Evolutionary conservation across 2,888 invertebrate genomes (phyloP), one percentile per base, ranked within the genome.

Genomic region (Pristionchus arcanus): DNA sequence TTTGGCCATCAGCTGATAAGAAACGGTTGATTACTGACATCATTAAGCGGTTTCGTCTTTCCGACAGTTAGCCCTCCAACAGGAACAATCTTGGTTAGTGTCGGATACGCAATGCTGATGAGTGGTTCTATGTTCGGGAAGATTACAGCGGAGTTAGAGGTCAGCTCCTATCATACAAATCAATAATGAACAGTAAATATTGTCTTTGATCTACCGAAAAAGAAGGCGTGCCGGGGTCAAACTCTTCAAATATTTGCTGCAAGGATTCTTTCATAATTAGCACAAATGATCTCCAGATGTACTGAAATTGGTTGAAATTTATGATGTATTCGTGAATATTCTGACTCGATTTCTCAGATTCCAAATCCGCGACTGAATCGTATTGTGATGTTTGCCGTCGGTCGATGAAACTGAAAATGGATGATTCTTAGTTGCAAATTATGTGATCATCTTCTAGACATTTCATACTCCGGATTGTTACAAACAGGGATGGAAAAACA

Each of bases 11-110:
- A 49, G 42, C n/a, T 1, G 0, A 28, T 2, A 68, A 68, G 2
- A 2, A 28, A 7, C 9, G 28, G 15, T 25, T 3, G 11, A 28
- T 31, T 25, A 19, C 77, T 77, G 15, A 87, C 87, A 19, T 87
- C 49, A 68, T 68, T 28, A 25, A 87, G 31, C 25, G n/a, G 42
- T 21, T 87, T 87, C 49, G 87, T 42, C 15, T 68, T 11, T 37
- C 87, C 68, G 16, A 68, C 87, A 68, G 87, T 55, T 2, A 87
- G 68, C 7, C 87, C 87, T 34, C 87, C 87, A 28, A 87, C 42
- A 0, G 66, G 87, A 2, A 87, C 49, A 11, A 87, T 21, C 49
- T 87, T 87, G 5, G 66, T 9, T 11, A 87, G 11, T 1, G 87
- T 87, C 0, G 68, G 28, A 2, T 21, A 2, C 1, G 68, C 68